Conservation (phyloP, 2,113 vertebrate species). For the Plotosus lineatus region DNA sequence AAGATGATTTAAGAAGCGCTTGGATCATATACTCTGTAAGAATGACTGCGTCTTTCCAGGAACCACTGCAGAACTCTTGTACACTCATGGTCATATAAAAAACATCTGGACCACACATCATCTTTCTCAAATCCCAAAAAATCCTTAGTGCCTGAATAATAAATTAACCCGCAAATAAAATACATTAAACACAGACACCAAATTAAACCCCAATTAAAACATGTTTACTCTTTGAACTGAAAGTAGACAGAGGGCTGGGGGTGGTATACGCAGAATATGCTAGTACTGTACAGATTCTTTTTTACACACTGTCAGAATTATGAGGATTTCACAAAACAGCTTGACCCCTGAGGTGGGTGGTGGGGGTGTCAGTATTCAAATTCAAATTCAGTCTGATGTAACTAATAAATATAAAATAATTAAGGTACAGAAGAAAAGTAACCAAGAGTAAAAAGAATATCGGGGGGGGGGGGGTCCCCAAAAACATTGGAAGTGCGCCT, state of each 20-base stretch:
- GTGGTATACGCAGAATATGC: no score
- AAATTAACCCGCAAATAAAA: no score
- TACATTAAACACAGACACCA: no score
- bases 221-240: not conserved
- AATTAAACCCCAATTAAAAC: not conserved
- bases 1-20: conserved; percentile 30
- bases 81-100: not conserved
- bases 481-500: no score
- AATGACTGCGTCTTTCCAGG: conserved; percentile 7
- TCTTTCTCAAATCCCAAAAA: not conserved
- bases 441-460: no score
- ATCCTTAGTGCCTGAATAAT: not conserved
- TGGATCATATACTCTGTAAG: not conserved
- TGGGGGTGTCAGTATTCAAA: no score
- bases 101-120: not conserved
- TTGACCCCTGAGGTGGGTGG: not conserved
- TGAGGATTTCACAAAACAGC: not conserved
- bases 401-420: no score
- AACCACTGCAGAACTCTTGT: not conserved
- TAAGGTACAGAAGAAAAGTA: no score
- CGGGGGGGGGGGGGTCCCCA: no score
- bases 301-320: not conserved
- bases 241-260: not conserved
- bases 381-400: no score
- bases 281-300: not conserved